Percentiles rank a stretch among this genome's conserved stretches.
phyloP scores from a whole-genome alignment of 2,113 vertebrate genomes.

The Paramormyrops kingsleyae region DNA sequence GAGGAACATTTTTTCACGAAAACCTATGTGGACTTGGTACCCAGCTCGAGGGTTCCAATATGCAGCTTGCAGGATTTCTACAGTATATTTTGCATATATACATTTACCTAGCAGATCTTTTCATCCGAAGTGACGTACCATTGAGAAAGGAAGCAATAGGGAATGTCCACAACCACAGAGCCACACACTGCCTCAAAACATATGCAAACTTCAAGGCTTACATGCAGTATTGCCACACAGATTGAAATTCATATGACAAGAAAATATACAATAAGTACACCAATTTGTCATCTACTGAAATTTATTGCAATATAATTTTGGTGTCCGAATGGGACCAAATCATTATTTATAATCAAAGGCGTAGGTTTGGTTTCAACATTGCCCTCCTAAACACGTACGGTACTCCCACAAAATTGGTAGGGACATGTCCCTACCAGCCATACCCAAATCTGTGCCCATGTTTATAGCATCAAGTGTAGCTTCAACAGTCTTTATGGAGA shows the following conservation, averaged over 20 bases:
- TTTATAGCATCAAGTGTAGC: background rate
- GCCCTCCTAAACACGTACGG: background rate
- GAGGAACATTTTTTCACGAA: background rate
- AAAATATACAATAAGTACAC: background rate
- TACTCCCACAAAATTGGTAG: background rate
- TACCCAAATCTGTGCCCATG: background rate
- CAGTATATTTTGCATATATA: background rate
- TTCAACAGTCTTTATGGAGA: background rate
- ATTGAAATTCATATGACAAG: background rate
- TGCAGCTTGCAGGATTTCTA: background rate
- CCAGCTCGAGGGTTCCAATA: background rate
- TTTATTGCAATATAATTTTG: background rate
- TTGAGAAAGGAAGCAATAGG: background rate
- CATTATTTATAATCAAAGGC: too few relatives aligned
- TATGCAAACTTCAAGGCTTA: background rate
- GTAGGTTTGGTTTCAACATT: too few relatives aligned
- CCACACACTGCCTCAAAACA: background rate
- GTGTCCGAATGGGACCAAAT: background rate
- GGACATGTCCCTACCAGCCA: background rate
- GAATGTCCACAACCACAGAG: background rate
- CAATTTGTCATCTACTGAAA: background rate
- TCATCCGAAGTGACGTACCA: background rate
- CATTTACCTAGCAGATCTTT: background rate
- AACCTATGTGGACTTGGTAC: background rate
- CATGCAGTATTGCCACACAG: background rate